These are phyloP conservation scores for Nebria brevicollis DNA, from an alignment of 2,888 invertebrate species.

Conservation along the genomic window DNA sequence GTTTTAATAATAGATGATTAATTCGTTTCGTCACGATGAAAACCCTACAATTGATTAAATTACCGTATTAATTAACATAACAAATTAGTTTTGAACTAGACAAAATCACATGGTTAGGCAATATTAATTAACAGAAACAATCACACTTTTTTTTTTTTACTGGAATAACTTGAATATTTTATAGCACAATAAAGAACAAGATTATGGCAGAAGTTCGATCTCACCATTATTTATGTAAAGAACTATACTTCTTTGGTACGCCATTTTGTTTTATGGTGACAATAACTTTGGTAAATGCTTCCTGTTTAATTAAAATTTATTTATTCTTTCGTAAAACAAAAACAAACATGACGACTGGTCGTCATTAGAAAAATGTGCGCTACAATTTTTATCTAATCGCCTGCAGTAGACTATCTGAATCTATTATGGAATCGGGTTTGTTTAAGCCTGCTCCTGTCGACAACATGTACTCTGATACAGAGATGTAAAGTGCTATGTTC, in stretches of 20 bases:
- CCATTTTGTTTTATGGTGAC: not conserved
- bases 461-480: conserved; percentile 84
- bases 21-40: not conserved
- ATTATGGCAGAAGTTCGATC: not conserved
- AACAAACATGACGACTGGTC: not conserved
- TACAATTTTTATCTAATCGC: conserved; percentile 32
- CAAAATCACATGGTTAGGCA: not conserved
- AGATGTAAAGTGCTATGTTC: conserved; percentile 83
- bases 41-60: not conserved
- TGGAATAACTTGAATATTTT: no score
- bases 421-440: conserved; percentile 29
- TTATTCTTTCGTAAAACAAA: not conserved
- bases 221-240: not conserved
- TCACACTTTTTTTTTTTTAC: no score
- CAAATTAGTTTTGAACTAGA: not conserved
- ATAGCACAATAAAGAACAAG: no score
- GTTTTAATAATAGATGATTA: not conserved
- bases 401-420: conserved; percentile 33
- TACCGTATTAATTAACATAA: not conserved
- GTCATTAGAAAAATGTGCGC: not conserved
- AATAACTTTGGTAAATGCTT: not conserved
- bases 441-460: conserved; percentile 10
- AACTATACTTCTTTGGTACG: not conserved
- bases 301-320: not conserved
- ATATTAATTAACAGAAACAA: not conserved